A percentile compares a stretch with the other conserved stretches of the same genome.
Evolutionary conservation across 2,888 invertebrate species (phyloP).

Genomic region (Spisula subtruncata): DNA sequence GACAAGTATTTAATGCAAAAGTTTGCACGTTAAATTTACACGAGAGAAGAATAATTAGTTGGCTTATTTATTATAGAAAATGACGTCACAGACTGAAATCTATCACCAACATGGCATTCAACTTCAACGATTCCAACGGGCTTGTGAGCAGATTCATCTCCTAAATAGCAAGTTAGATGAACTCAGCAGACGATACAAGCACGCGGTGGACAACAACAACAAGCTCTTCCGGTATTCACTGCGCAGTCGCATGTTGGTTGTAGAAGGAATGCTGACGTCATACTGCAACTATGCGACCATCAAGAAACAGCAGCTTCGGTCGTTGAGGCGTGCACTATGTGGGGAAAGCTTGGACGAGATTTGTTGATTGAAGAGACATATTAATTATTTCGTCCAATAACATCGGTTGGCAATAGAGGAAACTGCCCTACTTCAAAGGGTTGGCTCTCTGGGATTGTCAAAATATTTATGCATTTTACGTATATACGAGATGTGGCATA

Average conservation of each 20-base stretch:
- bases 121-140: conserved; percentile 54
- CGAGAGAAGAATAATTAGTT: background rate
- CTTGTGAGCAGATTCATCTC: conserved; percentile 66
- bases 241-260: conserved; percentile 65
- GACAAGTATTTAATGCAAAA: background rate
- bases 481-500: too few species aligned
- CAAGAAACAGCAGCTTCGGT: conserved; percentile 56
- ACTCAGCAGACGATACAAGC: conserved; percentile 62
- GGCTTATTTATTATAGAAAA: background rate
- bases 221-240: conserved; percentile 68
- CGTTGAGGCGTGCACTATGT: background rate
- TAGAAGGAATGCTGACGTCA: conserved; percentile 68
- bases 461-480: too few species aligned
- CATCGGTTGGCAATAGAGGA: background rate
- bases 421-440: background rate
- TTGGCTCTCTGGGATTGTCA: background rate
- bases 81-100: conserved; percentile 55
- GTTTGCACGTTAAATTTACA: background rate
- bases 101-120: conserved; percentile 64
- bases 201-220: conserved; percentile 49
- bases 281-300: conserved; percentile 68
- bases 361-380: background rate
- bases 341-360: too few species aligned
- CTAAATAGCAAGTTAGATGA: conserved; percentile 61
- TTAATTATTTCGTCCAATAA: background rate